Conservation (phyloP, 1,140 invertebrate genomes). For the Ostrea edulis region DNA sequence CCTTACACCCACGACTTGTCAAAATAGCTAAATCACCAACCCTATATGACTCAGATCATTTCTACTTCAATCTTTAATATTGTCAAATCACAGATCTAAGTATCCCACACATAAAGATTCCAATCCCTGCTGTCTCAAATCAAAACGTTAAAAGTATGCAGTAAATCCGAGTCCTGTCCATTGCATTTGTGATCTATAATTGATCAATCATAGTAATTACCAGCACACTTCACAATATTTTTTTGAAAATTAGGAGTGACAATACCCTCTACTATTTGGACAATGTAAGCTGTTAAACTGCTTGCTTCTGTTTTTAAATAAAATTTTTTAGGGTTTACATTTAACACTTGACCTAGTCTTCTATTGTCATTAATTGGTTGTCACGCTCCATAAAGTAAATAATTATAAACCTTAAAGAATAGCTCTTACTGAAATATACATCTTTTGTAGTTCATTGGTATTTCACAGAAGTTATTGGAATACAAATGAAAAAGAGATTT, state of each 20-base stretch:
- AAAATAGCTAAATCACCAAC: neutral
- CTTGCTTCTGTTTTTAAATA: neutral
- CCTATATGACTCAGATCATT: neutral
- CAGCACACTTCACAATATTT: no score
- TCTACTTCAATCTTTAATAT: neutral
- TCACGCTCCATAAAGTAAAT: constrained; percentile 10
- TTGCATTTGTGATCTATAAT: no score
- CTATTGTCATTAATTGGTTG: neutral
- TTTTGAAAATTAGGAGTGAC: no score
- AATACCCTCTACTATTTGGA: neutral
- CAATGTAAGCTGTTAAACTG: neutral
- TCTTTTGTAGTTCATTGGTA: neutral
- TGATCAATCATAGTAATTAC: no score
- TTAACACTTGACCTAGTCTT: neutral
- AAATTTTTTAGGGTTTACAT: neutral
- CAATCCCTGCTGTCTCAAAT: neutral
- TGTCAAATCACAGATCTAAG: neutral
- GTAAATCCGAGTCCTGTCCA: no score
- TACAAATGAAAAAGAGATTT: no score
- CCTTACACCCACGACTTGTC: neutral
- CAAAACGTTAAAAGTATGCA: neutral
- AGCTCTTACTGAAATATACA: neutral
- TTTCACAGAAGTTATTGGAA: neutral
- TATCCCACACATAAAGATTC: neutral
- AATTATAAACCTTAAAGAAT: neutral